Evolutionary conservation across 2,113 vertebrate species (phyloP), one percentile per base, ranked within the genome.

Genomic region (Solea solea): DNA sequence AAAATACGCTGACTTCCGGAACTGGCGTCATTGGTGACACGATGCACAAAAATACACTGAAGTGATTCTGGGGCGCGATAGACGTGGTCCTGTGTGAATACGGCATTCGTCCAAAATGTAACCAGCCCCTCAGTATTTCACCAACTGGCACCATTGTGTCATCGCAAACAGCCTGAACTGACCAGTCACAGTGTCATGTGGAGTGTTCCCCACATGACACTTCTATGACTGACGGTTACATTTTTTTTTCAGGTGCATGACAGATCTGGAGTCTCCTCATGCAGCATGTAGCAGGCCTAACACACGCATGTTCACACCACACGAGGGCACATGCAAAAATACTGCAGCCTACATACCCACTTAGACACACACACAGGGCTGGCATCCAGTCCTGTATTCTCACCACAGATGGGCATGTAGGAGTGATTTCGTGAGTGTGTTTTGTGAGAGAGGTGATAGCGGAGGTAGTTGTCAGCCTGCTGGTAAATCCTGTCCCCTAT

Each of bases 401-500:
- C 76, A 66, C 64, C 74, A 45, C 87, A 91, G 82, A 86, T 83
- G 83, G 88, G 64, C 34, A 46, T 74, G 88, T 83, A 59, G 86
- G 83, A 81, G 74, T 53, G 72, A 71, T 77, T 84, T 74, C 71
- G 55, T 16, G 34, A 10, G 14, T 40, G 54, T 56, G 34, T 40
- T 11, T 39, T 14, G 25, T 12, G 16, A 11, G 25, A 69, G 76
- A 40, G 65, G 56, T 76, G 83, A 82, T 74, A 67, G 74, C 60
- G 51, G 63, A 78, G 86, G 51, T 81, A 83, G 86, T 83, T 46
- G 25, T 76, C 64, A 81, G 59, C 76, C 76, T 82, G 78, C 74
- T 83, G 84, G 34, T 88, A 87, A 78, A 84, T 83, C 77, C 58
- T 86, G 61, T 55, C 76, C 77, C 80, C 62, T 62, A 25, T 76